Conservation (phyloP, 2,888 invertebrate species). For the Papilio gigon region DNA sequence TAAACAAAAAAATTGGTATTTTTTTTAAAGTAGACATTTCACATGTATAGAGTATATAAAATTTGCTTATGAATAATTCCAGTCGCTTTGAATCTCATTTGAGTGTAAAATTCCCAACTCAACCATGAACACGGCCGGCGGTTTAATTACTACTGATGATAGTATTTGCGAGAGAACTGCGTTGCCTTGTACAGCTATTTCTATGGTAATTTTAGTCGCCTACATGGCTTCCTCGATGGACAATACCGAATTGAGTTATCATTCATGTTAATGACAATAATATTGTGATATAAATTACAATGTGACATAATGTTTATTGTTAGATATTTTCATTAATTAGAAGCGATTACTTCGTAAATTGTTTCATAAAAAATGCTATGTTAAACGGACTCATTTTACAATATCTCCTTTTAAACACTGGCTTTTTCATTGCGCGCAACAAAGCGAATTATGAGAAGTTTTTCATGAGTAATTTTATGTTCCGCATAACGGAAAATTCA, state of each 20-base stretch:
- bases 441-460: conserved; percentile 18
- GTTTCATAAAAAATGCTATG: background rate
- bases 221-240: conserved; percentile 13
- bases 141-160: conserved; percentile 40
- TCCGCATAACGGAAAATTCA: conserved; percentile 3
- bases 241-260: conserved; percentile 10
- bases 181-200: conserved; percentile 38
- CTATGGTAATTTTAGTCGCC: conserved; percentile 37
- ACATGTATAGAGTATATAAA: background rate
- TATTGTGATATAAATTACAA: background rate
- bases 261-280: background rate
- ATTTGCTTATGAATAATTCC: conserved; percentile 14
- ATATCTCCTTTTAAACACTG: background rate
- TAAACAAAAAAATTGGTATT: background rate
- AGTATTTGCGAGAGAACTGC: conserved; percentile 36
- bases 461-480: conserved; percentile 19
- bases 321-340: no score
- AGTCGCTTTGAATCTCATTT: conserved; percentile 24
- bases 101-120: conserved; percentile 29
- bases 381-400: conserved; percentile 6
- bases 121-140: conserved; percentile 29
- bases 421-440: conserved; percentile 3
- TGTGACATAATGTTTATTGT: background rate
- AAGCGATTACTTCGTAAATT: no score
- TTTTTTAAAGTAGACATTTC: background rate